Evolutionary conservation across 2,113 vertebrate genomes (phyloP).

Genomic region (Clarias batrachus): DNA sequence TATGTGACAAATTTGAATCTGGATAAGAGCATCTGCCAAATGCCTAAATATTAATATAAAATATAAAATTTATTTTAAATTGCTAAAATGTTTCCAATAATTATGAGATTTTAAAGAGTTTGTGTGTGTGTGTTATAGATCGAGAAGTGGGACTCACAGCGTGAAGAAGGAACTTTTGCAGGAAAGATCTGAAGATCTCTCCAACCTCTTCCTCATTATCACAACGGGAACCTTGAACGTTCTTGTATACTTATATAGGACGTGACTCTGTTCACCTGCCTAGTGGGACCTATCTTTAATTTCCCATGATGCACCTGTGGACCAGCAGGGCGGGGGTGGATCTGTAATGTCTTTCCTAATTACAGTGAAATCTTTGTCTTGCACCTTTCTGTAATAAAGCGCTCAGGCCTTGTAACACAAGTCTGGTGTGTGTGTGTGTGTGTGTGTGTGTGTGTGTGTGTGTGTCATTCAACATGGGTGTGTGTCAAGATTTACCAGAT

Average conservation of each 20-base stretch:
- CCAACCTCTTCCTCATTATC: constrained; percentile 23
- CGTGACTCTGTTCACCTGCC: constrained; percentile 12
- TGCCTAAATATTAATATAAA: background rate
- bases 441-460: constrained; percentile 32
- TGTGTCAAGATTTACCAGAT: background rate
- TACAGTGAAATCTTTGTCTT: constrained; percentile 51
- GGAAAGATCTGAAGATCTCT: constrained; percentile 78
- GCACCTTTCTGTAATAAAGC: constrained; percentile 65
- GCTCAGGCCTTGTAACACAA: constrained; percentile 55
- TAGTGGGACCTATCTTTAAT: constrained; percentile 23
- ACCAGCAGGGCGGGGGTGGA: constrained; percentile 33
- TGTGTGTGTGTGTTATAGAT: constrained; percentile 61
- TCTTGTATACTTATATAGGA: constrained; percentile 46
- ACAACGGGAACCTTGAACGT: constrained; percentile 39
- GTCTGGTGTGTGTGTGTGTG: constrained; percentile 31
- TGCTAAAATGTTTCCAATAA: background rate
- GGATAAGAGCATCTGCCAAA: too few relatives aligned
- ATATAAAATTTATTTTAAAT: background rate
- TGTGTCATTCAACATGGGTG: background rate
- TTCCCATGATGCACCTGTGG: constrained; percentile 37
- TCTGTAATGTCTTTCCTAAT: constrained; percentile 62
- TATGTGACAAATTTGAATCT: too few relatives aligned
- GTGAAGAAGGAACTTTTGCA: constrained; percentile 76
- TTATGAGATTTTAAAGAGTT: background rate
- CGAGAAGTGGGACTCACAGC: constrained; percentile 77